A percentile compares a stretch with the other conserved stretches of the same genome.
Evolutionary conservation across 2,797 vertebrate species (phyloP).

Genomic region (Coccyzus lansbergi): DNA sequence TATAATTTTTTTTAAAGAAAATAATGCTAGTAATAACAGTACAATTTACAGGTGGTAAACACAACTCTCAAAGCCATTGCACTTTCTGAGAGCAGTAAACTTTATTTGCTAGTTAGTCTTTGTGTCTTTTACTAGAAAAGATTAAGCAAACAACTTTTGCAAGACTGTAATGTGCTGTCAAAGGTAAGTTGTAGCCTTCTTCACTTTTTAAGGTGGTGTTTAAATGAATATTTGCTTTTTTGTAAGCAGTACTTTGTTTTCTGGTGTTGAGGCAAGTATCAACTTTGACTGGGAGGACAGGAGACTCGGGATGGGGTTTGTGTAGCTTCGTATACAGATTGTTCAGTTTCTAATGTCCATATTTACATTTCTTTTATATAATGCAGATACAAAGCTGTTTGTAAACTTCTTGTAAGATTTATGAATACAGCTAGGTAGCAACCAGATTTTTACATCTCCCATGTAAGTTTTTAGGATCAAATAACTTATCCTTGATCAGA

Average conservation of each 20-base stretch:
- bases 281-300: fast-evolving
- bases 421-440: not conserved
- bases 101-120: not conserved
- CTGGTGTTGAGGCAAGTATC: not conserved
- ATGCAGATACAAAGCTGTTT: not conserved
- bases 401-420: not conserved
- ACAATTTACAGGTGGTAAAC: not conserved
- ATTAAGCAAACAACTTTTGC: not conserved
- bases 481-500: not conserved
- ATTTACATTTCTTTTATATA: not conserved
- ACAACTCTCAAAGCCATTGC: not conserved
- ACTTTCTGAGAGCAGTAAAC: not conserved
- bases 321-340: not conserved
- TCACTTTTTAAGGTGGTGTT: not conserved
- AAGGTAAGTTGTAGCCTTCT: not conserved
- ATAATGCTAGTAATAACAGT: not conserved
- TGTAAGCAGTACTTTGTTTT: not conserved
- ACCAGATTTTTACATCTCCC: not conserved
- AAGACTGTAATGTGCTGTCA: not conserved
- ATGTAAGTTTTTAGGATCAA: not conserved
- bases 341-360: not conserved
- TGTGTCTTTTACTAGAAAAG: not conserved
- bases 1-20: not conserved
- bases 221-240: not conserved
- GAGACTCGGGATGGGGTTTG: not conserved